Conservation (phyloP, 64 coral and sea anemone species). For the Cladopsammia gracilis region DNA sequence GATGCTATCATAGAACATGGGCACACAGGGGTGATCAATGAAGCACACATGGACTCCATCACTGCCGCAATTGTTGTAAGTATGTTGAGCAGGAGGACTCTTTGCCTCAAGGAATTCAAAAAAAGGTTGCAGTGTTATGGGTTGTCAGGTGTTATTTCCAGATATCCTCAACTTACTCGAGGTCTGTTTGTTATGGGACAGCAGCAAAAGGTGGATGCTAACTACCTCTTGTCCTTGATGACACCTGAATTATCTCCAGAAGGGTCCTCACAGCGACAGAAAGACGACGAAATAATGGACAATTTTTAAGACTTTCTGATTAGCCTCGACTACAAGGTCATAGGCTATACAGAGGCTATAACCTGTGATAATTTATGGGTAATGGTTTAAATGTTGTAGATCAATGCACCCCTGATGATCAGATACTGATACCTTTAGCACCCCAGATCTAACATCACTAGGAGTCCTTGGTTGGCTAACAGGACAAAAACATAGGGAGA, state of each 20-base stretch:
- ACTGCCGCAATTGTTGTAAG: constrained; percentile 13
- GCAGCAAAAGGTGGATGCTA: constrained; percentile 24
- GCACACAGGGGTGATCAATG: constrained; percentile 2
- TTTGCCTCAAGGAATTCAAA: constrained; percentile 20
- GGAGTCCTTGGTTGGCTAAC: constrained; percentile 77
- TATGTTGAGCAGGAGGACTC: constrained; percentile 21
- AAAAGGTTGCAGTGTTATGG: constrained; percentile 30
- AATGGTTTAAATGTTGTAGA: constrained; percentile 64
- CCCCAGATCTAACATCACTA: constrained; percentile 21
- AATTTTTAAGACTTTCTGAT: constrained; percentile 40
- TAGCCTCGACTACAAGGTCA: background rate
- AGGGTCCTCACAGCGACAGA: background rate
- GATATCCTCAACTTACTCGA: background rate
- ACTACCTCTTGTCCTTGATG: constrained; percentile 69
- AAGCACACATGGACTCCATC: constrained; percentile 2
- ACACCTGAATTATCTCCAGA: constrained; percentile 18
- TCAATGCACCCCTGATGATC: background rate
- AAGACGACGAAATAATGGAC: constrained; percentile 33
- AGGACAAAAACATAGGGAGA: constrained; percentile 59
- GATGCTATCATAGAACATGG: too few relatives aligned
- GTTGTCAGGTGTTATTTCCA: constrained; percentile 9
- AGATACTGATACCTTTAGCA: constrained; percentile 23
- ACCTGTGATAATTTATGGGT: constrained; percentile 51
- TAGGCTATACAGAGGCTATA: constrained; percentile 33
- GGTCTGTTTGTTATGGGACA: constrained; percentile 16